phyloP scores from a whole-genome alignment of 1,140 invertebrate genomes.

The Eumaeus atala region DNA sequence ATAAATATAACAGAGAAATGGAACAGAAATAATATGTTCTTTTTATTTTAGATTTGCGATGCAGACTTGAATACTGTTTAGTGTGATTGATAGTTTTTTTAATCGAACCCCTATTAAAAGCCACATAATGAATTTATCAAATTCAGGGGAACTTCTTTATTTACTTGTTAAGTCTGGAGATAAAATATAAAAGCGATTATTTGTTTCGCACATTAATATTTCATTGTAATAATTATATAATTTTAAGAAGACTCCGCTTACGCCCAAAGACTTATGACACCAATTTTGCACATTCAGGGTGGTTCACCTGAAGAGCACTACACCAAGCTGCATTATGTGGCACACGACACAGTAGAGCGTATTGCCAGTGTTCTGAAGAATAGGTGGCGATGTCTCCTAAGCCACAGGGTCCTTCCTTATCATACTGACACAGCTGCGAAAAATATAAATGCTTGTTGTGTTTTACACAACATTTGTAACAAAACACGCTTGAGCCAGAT shows the following conservation, averaged over 20 bases:
- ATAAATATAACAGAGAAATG: too few species aligned
- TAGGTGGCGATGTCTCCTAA: conserved; percentile 25
- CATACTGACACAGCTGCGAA: conserved; percentile 21
- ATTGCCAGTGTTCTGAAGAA: conserved; percentile 25
- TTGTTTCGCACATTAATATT: background rate
- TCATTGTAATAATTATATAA: background rate
- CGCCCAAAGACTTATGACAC: conserved; percentile 26
- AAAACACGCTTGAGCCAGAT: background rate
- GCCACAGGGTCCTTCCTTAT: conserved; percentile 25
- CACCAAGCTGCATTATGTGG: conserved; percentile 17
- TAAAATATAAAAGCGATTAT: background rate
- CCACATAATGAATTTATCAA: conserved; percentile 2
- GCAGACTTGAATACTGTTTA: conserved; percentile 11
- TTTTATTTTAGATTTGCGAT: too few species aligned
- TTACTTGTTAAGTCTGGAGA: background rate
- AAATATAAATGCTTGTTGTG: conserved; percentile 28
- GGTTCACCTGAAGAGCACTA: conserved; percentile 20
- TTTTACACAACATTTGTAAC: conserved; percentile 26
- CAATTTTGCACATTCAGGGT: conserved; percentile 16
- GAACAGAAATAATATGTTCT: too few species aligned
- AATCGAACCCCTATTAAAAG: conserved; percentile 17
- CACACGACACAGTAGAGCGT: conserved; percentile 25
- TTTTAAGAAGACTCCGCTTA: conserved; percentile 26
- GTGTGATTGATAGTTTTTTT: conserved; percentile 17
- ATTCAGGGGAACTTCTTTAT: conserved; percentile 4